These are phyloP conservation scores for Drosophila repleta DNA, from an alignment of 1,140 invertebrate species.

Conservation along the genomic window DNA sequence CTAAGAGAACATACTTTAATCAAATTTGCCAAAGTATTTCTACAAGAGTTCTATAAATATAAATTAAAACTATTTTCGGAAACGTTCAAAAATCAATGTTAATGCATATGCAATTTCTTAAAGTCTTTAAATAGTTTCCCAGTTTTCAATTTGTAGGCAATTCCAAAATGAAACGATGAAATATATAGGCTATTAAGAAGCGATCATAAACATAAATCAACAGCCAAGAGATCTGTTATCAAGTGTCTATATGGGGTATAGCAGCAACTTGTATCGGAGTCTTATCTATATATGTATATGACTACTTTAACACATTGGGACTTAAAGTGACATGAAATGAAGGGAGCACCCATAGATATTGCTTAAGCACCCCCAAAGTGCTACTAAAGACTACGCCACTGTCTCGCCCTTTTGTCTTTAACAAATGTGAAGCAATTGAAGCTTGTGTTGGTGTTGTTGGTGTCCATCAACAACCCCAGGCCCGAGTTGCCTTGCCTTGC, in stretches of 20 bases:
- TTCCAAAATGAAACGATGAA: too few relatives aligned
- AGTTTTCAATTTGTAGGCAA: too few relatives aligned
- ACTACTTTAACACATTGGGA: constrained; percentile 1
- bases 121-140: too few relatives aligned
- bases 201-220: too few relatives aligned
- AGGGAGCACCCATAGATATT: too few relatives aligned
- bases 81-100: too few relatives aligned
- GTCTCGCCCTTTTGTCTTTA: constrained; percentile 40
- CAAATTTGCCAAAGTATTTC: too few relatives aligned
- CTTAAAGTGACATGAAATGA: neutral
- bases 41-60: neutral
- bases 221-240: neutral
- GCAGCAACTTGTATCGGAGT: neutral
- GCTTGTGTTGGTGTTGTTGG: constrained; percentile 26
- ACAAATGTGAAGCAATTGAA: constrained; percentile 54
- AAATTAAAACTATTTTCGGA: neutral
- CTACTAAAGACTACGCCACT: constrained; percentile 17
- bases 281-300: neutral
- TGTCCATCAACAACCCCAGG: constrained; percentile 17
- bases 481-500: constrained; percentile 8
- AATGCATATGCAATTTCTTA: too few relatives aligned
- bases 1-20: too few relatives aligned
- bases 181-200: neutral
- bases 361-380: constrained; percentile 4
- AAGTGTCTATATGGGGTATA: neutral